Evolutionary conservation across 1,140 invertebrate species (phyloP).

Genomic region (Magallana angulata): DNA sequence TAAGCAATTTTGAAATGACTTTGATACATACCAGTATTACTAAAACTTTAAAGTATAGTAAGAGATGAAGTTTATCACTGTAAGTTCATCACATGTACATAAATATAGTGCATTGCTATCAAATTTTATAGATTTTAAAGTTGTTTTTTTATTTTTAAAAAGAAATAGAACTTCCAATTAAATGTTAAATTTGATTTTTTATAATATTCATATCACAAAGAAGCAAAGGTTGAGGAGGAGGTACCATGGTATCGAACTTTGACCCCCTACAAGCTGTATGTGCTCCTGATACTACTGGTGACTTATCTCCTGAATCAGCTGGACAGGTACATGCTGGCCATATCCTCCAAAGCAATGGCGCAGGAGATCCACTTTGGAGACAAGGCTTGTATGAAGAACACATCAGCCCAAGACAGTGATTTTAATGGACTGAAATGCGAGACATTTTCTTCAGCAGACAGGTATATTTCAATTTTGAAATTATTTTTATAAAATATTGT

Average conservation of each 20-base stretch:
- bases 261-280: conserved; percentile 75
- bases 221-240: not conserved
- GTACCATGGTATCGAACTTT: conserved; percentile 55
- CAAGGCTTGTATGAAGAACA: conserved; percentile 89
- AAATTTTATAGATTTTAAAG: too few species aligned
- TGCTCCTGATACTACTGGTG: conserved; percentile 76
- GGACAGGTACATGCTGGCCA: conserved; percentile 79
- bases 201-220: not conserved
- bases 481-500: too few species aligned
- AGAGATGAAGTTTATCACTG: too few species aligned
- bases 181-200: too few species aligned
- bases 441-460: not conserved
- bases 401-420: conserved; percentile 55
- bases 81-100: too few species aligned
- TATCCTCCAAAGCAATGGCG: conserved; percentile 78
- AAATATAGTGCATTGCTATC: too few species aligned
- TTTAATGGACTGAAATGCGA: conserved; percentile 57
- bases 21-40: too few species aligned
- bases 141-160: too few species aligned
- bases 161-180: too few species aligned
- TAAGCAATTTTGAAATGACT: too few species aligned
- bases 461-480: not conserved
- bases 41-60: too few species aligned
- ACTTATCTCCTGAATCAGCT: conserved; percentile 80
- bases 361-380: conserved; percentile 90